Base-by-base conservation (phyloP, 2,797 vertebrate species). In the Poeciliopsis gracilis region DNA sequence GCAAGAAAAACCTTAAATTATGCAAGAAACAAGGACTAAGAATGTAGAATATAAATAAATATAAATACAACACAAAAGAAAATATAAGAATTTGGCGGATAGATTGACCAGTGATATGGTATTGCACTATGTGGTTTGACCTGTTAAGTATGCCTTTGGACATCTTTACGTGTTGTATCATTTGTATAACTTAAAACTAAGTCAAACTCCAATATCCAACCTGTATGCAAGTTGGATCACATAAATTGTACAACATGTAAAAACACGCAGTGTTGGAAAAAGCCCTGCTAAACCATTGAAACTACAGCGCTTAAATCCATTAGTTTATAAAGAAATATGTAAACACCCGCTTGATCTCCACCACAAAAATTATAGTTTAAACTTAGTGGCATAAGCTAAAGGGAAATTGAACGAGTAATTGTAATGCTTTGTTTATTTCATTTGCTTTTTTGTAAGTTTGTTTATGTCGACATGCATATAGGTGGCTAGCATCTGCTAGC, bases 401-500 rank as follows among this genome's bases (percentile, higher is more conserved):
- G 38, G 4, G 5, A 45, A 69, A 69, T n/a, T 12, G 20, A 25
- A 12, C 5, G 16, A 66, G 10, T 23, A 4, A 30, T 55, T 20
- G 30, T 13, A 28, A 33, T 8, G 18, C 12, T 59, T 55, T n/a
- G 25, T 5, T 55, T 12, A 25, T n/a, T 11, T 55, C 3, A n/a
- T 55, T 55, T n/a, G 25, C 23, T 41, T 9, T 49, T 11, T 45
- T 46, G 1, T 2, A 2, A 12, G 33, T 81, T 69, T 83, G 66
- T 86, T 83, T 84, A 82, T 82, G 46, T 73, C 41, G 20, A 57
- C 41, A 25, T 47, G 6, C 45, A 2, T 73, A 59, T 72, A 33
- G 45, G 16, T 18, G 11, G 53, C 12, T 83, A 83, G 80, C 84
- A 3, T 38, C 20, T 49, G 67, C 84, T 69, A 77, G 25, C 3